Percentiles rank a stretch among this genome's conserved stretches.
phyloP scores from a whole-genome alignment of 2,797 vertebrate genomes.

The Rousettus madagascariensis region DNA sequence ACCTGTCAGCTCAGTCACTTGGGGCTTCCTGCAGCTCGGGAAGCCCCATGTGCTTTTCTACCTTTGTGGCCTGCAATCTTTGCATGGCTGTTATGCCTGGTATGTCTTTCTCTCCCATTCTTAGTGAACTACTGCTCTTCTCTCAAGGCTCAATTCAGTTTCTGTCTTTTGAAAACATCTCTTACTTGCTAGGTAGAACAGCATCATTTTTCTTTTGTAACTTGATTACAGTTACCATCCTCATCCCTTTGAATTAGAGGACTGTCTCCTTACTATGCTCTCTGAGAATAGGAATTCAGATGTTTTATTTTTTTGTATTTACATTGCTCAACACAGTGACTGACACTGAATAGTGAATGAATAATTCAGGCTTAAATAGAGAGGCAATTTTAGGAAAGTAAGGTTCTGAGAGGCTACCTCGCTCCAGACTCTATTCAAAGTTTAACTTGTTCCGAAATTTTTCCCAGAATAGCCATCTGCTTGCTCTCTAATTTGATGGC shows the following conservation, averaged over 20 bases:
- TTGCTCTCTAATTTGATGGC: not conserved
- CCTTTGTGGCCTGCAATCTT: not conserved
- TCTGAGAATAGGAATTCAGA: not conserved
- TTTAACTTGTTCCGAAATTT: conserved; percentile 19
- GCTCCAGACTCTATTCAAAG: not conserved
- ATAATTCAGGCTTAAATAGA: not conserved
- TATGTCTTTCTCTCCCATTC: not conserved
- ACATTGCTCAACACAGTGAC: no score
- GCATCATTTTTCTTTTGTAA: not conserved
- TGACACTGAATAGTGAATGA: not conserved
- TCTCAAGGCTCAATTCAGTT: not conserved
- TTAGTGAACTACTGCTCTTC: not conserved
- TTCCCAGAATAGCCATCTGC: not conserved
- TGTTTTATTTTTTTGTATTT: not conserved
- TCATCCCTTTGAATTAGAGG: not conserved
- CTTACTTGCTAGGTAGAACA: not conserved
- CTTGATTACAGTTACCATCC: not conserved
- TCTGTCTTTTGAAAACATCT: conserved; percentile 15
- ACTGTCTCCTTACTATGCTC: not conserved
- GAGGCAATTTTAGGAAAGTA: not conserved
- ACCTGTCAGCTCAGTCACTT: not conserved
- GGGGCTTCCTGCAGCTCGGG: not conserved
- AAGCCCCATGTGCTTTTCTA: not conserved
- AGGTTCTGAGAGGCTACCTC: conserved; percentile 1
- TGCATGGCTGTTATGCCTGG: not conserved